Evolutionary conservation across 1,140 invertebrate genomes (phyloP).

Genomic region (Gryllus bimaculatus): DNA sequence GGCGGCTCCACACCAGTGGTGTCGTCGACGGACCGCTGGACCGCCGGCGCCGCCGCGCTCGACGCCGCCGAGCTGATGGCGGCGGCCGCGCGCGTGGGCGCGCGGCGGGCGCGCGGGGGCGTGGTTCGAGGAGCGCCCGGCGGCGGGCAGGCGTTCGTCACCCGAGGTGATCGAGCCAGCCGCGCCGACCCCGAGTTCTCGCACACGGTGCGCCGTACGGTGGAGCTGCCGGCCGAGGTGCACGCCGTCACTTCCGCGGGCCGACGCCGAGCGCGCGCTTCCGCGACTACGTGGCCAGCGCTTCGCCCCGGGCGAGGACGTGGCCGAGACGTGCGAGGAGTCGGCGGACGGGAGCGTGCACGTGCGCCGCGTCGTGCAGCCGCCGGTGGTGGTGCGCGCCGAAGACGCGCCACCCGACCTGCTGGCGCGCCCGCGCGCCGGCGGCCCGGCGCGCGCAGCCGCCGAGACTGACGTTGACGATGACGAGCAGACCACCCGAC

Average conservation of each 20-base stretch:
- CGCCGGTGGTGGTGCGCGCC: slow-evolving; percentile 36
- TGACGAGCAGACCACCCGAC: slow-evolving; percentile 19
- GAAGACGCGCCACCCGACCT: slow-evolving; percentile 27
- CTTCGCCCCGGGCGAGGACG: slow-evolving; percentile 41
- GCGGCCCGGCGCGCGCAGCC: slow-evolving; percentile 12
- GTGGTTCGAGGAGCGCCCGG: slow-evolving; percentile 33
- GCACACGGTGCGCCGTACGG: slow-evolving; percentile 37
- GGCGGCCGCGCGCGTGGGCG: slow-evolving; percentile 27
- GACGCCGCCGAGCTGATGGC: slow-evolving; percentile 29
- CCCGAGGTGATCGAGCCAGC: slow-evolving; percentile 38
- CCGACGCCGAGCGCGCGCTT: slow-evolving; percentile 39
- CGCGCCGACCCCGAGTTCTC: slow-evolving; percentile 32
- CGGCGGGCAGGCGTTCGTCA: slow-evolving; percentile 34
- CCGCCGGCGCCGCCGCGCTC: slow-evolving; percentile 23
- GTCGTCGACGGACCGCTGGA: slow-evolving; percentile 56
- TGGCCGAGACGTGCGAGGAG: slow-evolving; percentile 37
- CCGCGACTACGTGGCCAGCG: slow-evolving; percentile 37
- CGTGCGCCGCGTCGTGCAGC: slow-evolving; percentile 39
- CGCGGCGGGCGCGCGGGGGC: slow-evolving; percentile 31
- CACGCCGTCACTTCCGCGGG: slow-evolving; percentile 44
- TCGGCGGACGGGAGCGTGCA: slow-evolving; percentile 43
- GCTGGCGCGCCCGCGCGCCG: slow-evolving; percentile 21
- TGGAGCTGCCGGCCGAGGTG: slow-evolving; percentile 42
- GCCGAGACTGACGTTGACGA: slow-evolving; percentile 19
- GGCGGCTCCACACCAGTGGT: slow-evolving; percentile 65